These are phyloP conservation scores for Xiphophorus couchianus DNA, from an alignment of 2,113 vertebrate genomes.

Conservation along the genomic window DNA sequence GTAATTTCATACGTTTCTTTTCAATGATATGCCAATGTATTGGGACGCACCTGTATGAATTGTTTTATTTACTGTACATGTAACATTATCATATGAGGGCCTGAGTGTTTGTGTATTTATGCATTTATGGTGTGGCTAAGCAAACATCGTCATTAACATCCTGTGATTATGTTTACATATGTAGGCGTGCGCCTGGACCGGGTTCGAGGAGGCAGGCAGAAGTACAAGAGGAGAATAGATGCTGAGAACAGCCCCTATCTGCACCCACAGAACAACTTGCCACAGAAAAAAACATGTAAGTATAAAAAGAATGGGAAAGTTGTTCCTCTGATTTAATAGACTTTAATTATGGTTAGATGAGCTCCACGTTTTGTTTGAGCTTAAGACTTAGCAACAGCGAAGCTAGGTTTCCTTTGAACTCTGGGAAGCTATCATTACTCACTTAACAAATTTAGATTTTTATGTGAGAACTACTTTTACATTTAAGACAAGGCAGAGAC, in stretches of 20 bases:
- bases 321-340: background rate
- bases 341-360: background rate
- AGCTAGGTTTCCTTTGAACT: background rate
- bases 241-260: slow-evolving; percentile 94
- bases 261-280: slow-evolving; percentile 88
- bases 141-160: slow-evolving; percentile 7
- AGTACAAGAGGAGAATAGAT: slow-evolving; percentile 98
- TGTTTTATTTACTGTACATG: slow-evolving; percentile 5
- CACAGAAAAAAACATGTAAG: slow-evolving; percentile 95
- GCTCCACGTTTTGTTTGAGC: background rate
- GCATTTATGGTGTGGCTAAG: slow-evolving; percentile 1
- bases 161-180: slow-evolving; percentile 20
- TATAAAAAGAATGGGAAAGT: slow-evolving; percentile 18
- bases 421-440: background rate
- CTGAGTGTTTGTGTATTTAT: background rate
- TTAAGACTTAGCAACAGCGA: background rate
- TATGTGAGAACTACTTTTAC: background rate
- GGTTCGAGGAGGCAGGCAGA: slow-evolving; percentile 96
- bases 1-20: no score
- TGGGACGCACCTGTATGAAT: no score
- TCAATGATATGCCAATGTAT: no score
- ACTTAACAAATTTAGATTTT: background rate
- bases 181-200: slow-evolving; percentile 95
- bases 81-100: background rate
- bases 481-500: background rate